These are phyloP conservation scores for Smittia sp. DNA, from an alignment of 2,888 invertebrate genomes.

Conservation along the genomic window DNA sequence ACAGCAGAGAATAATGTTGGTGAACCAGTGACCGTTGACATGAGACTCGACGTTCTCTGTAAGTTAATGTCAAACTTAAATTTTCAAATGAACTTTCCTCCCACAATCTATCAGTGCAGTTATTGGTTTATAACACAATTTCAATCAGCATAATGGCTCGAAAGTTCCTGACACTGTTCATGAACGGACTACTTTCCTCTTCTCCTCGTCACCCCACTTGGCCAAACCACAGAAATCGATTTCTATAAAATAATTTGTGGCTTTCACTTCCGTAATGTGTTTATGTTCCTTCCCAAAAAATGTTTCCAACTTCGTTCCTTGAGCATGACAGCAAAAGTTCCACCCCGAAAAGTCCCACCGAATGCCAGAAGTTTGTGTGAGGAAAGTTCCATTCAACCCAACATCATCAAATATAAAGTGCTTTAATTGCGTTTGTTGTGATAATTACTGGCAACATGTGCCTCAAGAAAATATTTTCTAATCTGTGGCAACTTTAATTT, in stretches of 20 bases:
- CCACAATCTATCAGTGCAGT: neutral
- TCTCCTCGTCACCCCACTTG: neutral
- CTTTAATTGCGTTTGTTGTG: constrained; percentile 1
- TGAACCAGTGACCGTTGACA: constrained; percentile 63
- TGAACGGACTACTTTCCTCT: no score
- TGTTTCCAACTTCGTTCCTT: neutral
- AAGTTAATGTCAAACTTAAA: constrained; percentile 53
- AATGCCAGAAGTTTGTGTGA: neutral
- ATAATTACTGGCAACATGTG: constrained; percentile 25
- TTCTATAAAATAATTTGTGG: constrained; percentile 37
- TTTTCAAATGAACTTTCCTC: neutral
- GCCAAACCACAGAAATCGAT: constrained; percentile 37
- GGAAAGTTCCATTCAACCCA: neutral
- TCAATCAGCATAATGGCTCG: constrained; percentile 18
- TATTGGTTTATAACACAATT: constrained; percentile 6
- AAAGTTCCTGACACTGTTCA: neutral
- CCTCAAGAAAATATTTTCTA: neutral
- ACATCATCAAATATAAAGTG: constrained; percentile 22
- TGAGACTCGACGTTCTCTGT: constrained; percentile 66
- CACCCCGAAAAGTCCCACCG: neutral
- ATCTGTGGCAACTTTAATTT: constrained; percentile 27
- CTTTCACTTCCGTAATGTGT: neutral
- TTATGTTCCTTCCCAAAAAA: neutral
- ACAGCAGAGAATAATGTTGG: constrained; percentile 69
- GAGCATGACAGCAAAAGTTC: neutral